Evolutionary conservation across 2,113 vertebrate genomes (phyloP), one percentile per base, ranked within the genome.

Genomic region (Nesogale talazaci): DNA sequence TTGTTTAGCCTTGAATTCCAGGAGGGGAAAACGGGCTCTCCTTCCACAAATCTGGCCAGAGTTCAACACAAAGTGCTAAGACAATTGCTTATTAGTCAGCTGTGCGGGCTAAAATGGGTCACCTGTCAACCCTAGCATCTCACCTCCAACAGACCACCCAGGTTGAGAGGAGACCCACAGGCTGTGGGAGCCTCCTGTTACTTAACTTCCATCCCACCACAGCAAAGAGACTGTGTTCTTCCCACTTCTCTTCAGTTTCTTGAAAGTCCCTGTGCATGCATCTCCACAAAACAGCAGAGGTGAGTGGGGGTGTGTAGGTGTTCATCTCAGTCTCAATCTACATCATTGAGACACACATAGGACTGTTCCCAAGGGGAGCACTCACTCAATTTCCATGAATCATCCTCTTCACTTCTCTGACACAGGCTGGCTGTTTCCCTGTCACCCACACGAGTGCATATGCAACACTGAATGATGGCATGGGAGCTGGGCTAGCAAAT

Each of bases 1-100:
- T n/a, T 93, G 77, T 88, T 42, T 82, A 36, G 82, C 57, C 77
- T 75, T 81, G 83, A 95, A 80, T 38, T 89, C 77, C 63, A 72
- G 36, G 36, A 95, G 52, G n/a, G 42, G 27, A 74, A 92, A 86
- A 31, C 1, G 59, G 23, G 23, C 78, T 85, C 46, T 29, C 63
- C 88, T 76, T 87, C 61, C 67, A 70, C n/a, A 93, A 57, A 69
- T 46, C 36, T 83, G 52, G 77, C 88, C 1, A 15, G 72, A 79
- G 31, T 63, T 86, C 94, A 93, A 89, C 36, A 70, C 27, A 67
- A 80, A 12, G n/a, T 89, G 81, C 77, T 25, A 90, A 90, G 25
- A 85, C 31, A 88, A 83, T 34, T 52, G 65, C 63, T 94, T 88
- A n/a, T 82, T 84, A 78, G 27, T 90, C 69, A 74, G 40, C 31